These are phyloP conservation scores for Ceratina japonica DNA, from an alignment of 1,140 invertebrate species.

Conservation along the genomic window DNA sequence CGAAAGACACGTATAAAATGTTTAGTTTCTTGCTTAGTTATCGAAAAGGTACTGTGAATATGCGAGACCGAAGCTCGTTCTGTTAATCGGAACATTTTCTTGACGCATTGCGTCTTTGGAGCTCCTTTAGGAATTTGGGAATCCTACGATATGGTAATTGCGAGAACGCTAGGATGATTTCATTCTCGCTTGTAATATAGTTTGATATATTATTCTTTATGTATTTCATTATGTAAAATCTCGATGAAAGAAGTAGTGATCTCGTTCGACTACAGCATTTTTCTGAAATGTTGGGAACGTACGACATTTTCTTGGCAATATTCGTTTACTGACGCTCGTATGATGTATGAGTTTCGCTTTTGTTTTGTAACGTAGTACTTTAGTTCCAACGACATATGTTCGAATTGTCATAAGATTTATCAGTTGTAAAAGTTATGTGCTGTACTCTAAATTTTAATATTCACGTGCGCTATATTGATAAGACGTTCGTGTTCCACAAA, in stretches of 20 bases:
- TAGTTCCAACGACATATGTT: too few relatives aligned
- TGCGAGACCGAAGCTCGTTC: slow-evolving; percentile 50
- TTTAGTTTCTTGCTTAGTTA: too few relatives aligned
- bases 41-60: slow-evolving; percentile 19
- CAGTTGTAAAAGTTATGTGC: too few relatives aligned
- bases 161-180: slow-evolving; percentile 6
- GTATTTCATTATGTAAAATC: neutral
- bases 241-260: neutral
- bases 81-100: slow-evolving; percentile 51
- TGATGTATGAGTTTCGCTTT: too few relatives aligned
- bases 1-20: neutral
- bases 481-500: neutral
- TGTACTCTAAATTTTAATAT: neutral
- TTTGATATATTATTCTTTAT: neutral
- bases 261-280: neutral
- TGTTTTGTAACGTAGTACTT: too few relatives aligned
- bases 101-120: slow-evolving; percentile 43
- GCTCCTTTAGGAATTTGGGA: slow-evolving; percentile 52
- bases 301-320: neutral
- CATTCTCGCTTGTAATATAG: neutral
- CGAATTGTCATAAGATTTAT: too few relatives aligned
- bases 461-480: neutral
- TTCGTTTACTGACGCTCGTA: neutral
- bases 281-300: neutral
- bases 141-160: slow-evolving; percentile 4